Evolutionary conservation across 92 coral and sea anemone genomes (phyloP).

Genomic region (Epizoanthus rinbou): DNA sequence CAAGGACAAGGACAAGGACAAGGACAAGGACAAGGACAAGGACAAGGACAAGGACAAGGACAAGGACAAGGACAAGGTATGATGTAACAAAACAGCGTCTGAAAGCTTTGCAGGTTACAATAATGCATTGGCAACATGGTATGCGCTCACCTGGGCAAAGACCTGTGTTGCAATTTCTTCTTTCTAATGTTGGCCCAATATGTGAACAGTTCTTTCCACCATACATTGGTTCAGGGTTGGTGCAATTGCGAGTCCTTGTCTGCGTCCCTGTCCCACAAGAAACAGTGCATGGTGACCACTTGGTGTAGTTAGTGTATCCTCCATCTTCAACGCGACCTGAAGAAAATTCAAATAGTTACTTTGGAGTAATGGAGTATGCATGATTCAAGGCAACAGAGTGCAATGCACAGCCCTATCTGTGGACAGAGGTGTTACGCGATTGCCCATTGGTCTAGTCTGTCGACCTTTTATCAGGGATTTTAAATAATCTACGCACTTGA

Average conservation of each 20-base stretch:
- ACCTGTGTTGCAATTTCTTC: constrained; percentile 45
- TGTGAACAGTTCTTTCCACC: constrained; percentile 54
- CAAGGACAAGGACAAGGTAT: too few relatives aligned
- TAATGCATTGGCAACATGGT: background rate
- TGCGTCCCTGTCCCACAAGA: constrained; percentile 57
- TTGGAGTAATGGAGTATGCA: too few relatives aligned
- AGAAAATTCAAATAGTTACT: background rate
- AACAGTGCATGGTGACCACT: constrained; percentile 63
- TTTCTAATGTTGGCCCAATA: constrained; percentile 46
- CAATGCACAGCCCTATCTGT: too few relatives aligned
- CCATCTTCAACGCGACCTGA: constrained; percentile 52
- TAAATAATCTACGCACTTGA: too few relatives aligned
- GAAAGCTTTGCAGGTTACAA: background rate
- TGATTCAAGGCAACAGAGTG: too few relatives aligned
- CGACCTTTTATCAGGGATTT: too few relatives aligned
- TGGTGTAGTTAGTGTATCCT: constrained; percentile 59
- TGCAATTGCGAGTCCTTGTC: constrained; percentile 53
- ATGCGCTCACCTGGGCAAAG: constrained; percentile 58
- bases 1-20: too few relatives aligned
- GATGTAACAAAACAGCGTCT: background rate
- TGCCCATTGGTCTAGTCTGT: too few relatives aligned
- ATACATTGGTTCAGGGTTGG: constrained; percentile 56
- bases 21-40: too few relatives aligned
- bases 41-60: too few relatives aligned
- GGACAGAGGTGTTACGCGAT: too few relatives aligned